phyloP scores from a whole-genome alignment of 2,888 invertebrate species.

The Caenorhabditis sulstoni region DNA sequence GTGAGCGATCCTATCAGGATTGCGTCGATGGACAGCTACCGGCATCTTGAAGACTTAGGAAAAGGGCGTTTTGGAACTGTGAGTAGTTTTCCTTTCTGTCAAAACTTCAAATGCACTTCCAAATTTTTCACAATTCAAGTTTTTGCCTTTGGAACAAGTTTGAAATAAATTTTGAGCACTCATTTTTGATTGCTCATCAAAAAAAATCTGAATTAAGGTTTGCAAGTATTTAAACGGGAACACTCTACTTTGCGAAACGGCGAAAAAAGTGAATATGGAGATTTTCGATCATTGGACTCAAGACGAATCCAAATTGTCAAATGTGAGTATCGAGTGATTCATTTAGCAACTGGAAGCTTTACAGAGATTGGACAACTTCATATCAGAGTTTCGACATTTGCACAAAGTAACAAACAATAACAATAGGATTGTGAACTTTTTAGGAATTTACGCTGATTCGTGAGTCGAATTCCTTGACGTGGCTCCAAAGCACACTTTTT shows the following conservation, averaged over 20 bases:
- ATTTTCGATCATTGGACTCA: slow-evolving; percentile 71
- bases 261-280: slow-evolving; percentile 67
- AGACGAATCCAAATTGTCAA: slow-evolving; percentile 52
- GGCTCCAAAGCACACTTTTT: slow-evolving; percentile 27
- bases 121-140: too few species aligned
- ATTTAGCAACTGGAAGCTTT: neutral
- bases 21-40: slow-evolving; percentile 37
- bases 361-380: slow-evolving; percentile 63
- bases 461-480: slow-evolving; percentile 10
- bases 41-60: slow-evolving; percentile 56
- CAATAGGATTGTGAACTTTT: slow-evolving; percentile 66
- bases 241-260: slow-evolving; percentile 57
- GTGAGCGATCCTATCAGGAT: slow-evolving; percentile 59
- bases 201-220: too few species aligned
- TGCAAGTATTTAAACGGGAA: slow-evolving; percentile 61
- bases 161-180: too few species aligned
- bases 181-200: too few species aligned
- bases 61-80: slow-evolving; percentile 67
- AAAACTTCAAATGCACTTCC: too few species aligned
- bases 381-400: slow-evolving; percentile 66
- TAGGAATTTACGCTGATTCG: slow-evolving; percentile 67
- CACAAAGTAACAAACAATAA: slow-evolving; percentile 63
- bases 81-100: neutral
- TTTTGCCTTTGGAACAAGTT: too few species aligned
- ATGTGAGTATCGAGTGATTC: slow-evolving; percentile 25